A percentile compares a stretch with the other conserved stretches of the same genome.
These are phyloP conservation scores for Bhutanitis thaidina DNA, from an alignment of 2,888 invertebrate species.

Conservation along the genomic window DNA sequence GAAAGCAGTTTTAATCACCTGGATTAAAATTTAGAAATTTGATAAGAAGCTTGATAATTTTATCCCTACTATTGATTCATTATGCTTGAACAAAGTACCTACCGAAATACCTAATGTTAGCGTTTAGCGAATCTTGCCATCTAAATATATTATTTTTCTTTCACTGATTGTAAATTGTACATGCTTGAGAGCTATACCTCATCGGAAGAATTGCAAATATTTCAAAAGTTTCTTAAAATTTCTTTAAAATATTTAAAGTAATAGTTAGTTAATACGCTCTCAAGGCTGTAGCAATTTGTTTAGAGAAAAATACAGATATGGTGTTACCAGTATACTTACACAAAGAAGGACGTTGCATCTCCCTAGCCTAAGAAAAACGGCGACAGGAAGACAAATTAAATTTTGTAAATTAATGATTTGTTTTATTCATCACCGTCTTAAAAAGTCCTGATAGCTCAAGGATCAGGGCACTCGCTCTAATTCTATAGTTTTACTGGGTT, in stretches of 20 bases:
- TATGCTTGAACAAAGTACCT: slow-evolving; percentile 32
- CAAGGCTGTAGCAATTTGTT: slow-evolving; percentile 47
- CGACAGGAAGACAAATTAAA: slow-evolving; percentile 69
- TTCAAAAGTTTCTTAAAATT: slow-evolving; percentile 9
- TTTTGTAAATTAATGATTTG: slow-evolving; percentile 43
- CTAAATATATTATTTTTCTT: slow-evolving; percentile 54
- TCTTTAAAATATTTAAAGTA: not conserved
- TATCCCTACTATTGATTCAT: slow-evolving; percentile 17
- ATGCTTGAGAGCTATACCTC: slow-evolving; percentile 35
- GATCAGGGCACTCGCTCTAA: too few relatives aligned
- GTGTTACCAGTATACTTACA: slow-evolving; percentile 72
- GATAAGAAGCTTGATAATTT: slow-evolving; percentile 8
- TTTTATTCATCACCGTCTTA: slow-evolving; percentile 15
- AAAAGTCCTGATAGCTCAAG: too few relatives aligned
- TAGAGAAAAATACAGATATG: slow-evolving; percentile 52
- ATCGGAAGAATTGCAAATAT: not conserved
- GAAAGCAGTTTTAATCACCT: slow-evolving; percentile 11
- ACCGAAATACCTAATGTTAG: slow-evolving; percentile 56
- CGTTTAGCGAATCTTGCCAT: slow-evolving; percentile 77
- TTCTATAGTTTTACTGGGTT: too few relatives aligned
- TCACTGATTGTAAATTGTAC: slow-evolving; percentile 43
- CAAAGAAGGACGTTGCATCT: slow-evolving; percentile 65
- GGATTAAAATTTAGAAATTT: slow-evolving; percentile 3
- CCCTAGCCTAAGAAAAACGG: slow-evolving; percentile 69
- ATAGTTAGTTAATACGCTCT: slow-evolving; percentile 24